Base-by-base conservation (phyloP, 2,888 invertebrate genomes). In the Agrochola macilenta region DNA sequence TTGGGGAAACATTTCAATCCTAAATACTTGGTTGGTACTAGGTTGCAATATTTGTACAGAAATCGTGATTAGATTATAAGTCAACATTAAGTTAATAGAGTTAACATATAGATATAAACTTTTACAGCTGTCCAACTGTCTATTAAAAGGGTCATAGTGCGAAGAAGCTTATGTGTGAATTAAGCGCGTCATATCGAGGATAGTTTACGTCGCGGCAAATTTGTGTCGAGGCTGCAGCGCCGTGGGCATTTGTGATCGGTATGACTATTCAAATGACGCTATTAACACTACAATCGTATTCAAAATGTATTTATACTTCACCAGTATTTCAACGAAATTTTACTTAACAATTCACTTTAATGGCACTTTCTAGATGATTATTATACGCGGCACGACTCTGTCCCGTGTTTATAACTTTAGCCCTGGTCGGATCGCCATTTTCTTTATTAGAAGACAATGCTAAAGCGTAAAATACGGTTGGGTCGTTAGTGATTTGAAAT, bases 171-270 rank as follows among this genome's bases (percentile, higher is more conserved):
- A 87, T 75, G 80, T 81, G 80, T 90, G 89, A 90, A 91, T 91
- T 88, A 90, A 91, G 90, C 89, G 82, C 91, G 89, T 91, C 88
- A 90, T 84, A 89, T 89, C 88, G 89, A 85, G 91, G 92, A 95
- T 94, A 95, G 94, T 95, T 95, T 94, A 96, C 94, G 93, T 93
- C 91, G 91, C 89, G 86, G 90, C 88, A 92, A 93, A 96, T 95
- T 94, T 87, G 95, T 96, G 96, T 96, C 96, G 96, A 96, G 96
- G 96, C 90, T 95, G 93, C 89, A 88, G 92, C 87, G 92, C 91
- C 91, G 89, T 91, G 89, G 91, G 92, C 93, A 93, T 93, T 93
- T 93, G 93, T 92, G 93, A 94, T 93, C 92, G 91, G 90, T 92
- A 90, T 92, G 80, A 89, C 82, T 88, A 88, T 88, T 89, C 86